phyloP scores from a whole-genome alignment of 2,888 invertebrate species.

The Drosophila stalkeri region DNA sequence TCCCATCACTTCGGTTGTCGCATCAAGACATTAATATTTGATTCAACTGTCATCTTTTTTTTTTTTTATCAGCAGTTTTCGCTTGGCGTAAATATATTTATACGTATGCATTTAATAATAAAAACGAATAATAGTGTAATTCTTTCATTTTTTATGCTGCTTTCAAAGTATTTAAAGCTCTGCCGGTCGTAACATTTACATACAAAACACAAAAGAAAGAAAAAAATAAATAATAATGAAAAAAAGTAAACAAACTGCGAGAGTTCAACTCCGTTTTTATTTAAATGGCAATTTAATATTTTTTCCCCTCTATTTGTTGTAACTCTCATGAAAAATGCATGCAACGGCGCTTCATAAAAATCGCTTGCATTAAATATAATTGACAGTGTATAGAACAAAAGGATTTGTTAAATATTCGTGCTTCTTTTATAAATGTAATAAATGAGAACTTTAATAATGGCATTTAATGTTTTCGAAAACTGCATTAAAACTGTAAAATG shows the following conservation, averaged over 20 bases:
- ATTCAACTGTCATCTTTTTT: conserved; percentile 47
- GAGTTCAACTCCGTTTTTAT: conserved; percentile 35
- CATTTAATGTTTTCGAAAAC: conserved; percentile 5
- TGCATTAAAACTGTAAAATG: conserved; percentile 11
- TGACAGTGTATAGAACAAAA: conserved; percentile 36
- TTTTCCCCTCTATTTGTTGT: conserved; percentile 6
- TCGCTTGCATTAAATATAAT: conserved; percentile 50
- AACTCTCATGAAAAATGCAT: conserved; percentile 23
- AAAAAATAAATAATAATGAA: conserved; percentile 17
- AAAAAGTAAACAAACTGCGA: conserved; percentile 15
- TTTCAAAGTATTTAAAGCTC: conserved; percentile 48
- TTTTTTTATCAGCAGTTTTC: conserved; percentile 37
- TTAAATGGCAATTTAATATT: conserved; percentile 21
- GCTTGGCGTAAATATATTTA: conserved; percentile 63
- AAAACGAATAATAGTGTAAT: conserved; percentile 36
- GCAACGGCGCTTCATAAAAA: conserved; percentile 29
- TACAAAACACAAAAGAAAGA: conserved; percentile 16
- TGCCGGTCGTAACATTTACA: conserved; percentile 12
- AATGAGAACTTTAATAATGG: not conserved
- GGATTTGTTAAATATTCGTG: conserved; percentile 5
- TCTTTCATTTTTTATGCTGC: conserved; percentile 14
- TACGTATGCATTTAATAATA: conserved; percentile 58
- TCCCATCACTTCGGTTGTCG: conserved; percentile 47
- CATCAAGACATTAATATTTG: conserved; percentile 74
- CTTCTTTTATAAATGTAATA: conserved; percentile 1